A percentile compares a stretch with the other conserved stretches of the same genome.
These are phyloP conservation scores for Ibycter americanus DNA, from an alignment of 2,797 vertebrate species.

Conservation along the genomic window DNA sequence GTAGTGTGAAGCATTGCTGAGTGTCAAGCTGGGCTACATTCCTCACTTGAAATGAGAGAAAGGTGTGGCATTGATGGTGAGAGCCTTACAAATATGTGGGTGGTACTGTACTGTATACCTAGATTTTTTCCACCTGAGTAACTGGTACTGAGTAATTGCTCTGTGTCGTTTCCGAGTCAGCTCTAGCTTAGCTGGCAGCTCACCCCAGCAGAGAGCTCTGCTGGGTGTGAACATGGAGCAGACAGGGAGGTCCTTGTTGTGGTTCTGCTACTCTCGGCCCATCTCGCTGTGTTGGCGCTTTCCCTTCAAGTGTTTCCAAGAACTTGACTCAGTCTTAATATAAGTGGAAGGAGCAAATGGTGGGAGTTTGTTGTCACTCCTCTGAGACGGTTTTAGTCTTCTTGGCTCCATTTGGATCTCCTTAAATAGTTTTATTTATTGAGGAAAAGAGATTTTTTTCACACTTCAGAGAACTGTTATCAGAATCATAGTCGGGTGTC, in stretches of 20 bases:
- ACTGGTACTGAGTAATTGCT: constrained; percentile 57
- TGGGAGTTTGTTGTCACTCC: constrained; percentile 37
- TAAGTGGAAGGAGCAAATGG: not conserved
- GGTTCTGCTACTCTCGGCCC: constrained; percentile 34
- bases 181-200: not conserved
- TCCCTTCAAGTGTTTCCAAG: constrained; percentile 57
- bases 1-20: not conserved
- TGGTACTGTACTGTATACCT: constrained; percentile 36
- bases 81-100: constrained; percentile 51
- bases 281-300: constrained; percentile 36
- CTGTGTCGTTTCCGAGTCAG: constrained; percentile 35
- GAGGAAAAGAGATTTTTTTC: not conserved
- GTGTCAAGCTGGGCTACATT: constrained; percentile 40
- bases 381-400: not conserved
- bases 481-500: not conserved
- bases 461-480: not conserved
- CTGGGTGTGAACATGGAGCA: constrained; percentile 51
- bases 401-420: not conserved
- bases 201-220: not conserved
- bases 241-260: constrained; percentile 64
- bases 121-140: constrained; percentile 71
- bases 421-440: not conserved
- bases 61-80: constrained; percentile 50
- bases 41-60: constrained; percentile 27
- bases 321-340: constrained; percentile 6